phyloP scores from a whole-genome alignment of 2,888 invertebrate genomes.

The Xylophagus ater region DNA sequence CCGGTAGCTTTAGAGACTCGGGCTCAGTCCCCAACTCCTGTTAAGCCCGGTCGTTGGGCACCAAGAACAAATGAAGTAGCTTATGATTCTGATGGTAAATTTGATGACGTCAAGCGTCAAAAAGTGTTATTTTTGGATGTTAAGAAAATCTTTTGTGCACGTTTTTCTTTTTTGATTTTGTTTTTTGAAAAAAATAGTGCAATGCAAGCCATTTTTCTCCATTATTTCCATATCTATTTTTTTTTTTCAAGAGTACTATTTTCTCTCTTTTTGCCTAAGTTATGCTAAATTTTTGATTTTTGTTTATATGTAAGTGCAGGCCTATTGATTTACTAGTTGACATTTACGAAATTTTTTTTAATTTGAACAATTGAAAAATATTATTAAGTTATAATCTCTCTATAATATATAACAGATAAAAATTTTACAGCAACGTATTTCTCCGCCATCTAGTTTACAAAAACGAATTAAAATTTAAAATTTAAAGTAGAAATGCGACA shows the following conservation, averaged over 20 bases:
- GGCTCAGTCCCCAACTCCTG: slow-evolving; percentile 60
- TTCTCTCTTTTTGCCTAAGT: not conserved
- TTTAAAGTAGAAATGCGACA: no score
- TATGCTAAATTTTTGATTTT: not conserved
- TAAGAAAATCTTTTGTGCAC: not conserved
- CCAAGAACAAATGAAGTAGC: slow-evolving; percentile 61
- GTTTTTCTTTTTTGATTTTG: not conserved
- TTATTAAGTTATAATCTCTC: no score
- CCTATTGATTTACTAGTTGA: no score
- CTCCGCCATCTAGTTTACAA: no score
- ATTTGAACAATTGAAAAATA: no score
- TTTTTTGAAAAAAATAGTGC: not conserved
- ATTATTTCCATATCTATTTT: not conserved
- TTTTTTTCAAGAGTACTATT: not conserved
- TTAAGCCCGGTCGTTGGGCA: slow-evolving; percentile 57
- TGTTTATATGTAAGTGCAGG: no score
- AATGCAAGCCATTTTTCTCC: not conserved
- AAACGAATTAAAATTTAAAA: no score
- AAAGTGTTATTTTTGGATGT: not conserved
- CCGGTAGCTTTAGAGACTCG: slow-evolving; percentile 39
- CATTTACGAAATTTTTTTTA: no score
- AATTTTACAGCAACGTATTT: no score
- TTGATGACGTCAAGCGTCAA: no score
- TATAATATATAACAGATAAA: no score
- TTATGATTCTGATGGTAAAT: slow-evolving; percentile 64